phyloP scores from a whole-genome alignment of 2,113 vertebrate genomes.

The Chrysochloris asiatica region DNA sequence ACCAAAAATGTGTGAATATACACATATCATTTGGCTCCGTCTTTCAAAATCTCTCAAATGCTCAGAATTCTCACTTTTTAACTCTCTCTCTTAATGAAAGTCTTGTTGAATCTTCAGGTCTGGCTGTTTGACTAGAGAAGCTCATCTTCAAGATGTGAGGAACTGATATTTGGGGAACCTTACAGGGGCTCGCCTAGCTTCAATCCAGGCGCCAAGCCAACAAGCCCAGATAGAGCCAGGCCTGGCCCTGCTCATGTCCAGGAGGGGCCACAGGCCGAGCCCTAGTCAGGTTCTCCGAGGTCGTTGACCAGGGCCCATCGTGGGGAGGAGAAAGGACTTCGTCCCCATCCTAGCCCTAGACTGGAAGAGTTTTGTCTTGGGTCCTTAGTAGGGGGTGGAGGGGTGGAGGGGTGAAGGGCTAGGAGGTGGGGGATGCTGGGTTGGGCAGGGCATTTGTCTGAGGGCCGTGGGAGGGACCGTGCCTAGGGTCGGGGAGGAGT shows the following conservation, averaged over 20 bases:
- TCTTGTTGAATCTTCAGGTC: background rate
- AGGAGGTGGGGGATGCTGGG: background rate
- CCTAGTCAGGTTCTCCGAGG: too few species aligned
- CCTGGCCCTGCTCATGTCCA: background rate
- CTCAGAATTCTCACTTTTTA: background rate
- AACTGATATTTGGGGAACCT: background rate
- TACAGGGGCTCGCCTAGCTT: background rate
- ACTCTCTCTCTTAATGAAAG: background rate
- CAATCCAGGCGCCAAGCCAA: background rate
- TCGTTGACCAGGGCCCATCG: too few species aligned
- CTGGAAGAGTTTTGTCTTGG: background rate
- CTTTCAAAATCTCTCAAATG: background rate
- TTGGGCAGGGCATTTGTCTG: background rate
- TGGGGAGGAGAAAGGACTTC: background rate
- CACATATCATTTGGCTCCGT: background rate
- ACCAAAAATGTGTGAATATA: background rate
- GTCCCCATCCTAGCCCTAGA: background rate
- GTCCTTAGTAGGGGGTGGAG: background rate
- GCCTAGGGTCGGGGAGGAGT: constrained; percentile 47
- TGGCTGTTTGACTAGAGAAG: background rate
- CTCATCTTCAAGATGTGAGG: background rate
- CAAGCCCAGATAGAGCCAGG: background rate
- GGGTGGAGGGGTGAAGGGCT: background rate
- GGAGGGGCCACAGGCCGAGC: background rate
- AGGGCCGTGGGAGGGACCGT: background rate